These are phyloP conservation scores for Epinotia demarniana DNA, from an alignment of 2,888 invertebrate species.

Conservation along the genomic window DNA sequence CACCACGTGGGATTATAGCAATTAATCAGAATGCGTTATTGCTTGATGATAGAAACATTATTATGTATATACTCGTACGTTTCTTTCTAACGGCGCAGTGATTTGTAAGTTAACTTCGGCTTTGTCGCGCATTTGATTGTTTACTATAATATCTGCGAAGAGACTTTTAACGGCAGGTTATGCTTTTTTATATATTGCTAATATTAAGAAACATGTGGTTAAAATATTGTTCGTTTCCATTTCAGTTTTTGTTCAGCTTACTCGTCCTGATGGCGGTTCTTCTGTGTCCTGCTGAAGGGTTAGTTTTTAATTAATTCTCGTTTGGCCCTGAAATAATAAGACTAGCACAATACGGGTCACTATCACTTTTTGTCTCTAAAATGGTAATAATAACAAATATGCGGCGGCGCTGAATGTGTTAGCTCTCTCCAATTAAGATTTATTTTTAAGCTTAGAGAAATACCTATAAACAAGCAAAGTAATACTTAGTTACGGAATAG, in stretches of 20 bases:
- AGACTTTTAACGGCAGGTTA: neutral
- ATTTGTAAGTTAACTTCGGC: neutral
- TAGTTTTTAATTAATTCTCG: slow-evolving; percentile 49
- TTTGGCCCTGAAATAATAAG: neutral
- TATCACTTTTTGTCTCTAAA: neutral
- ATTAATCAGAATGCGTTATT: slow-evolving; percentile 9
- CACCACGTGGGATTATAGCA: slow-evolving; percentile 11
- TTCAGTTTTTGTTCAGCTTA: slow-evolving; percentile 65
- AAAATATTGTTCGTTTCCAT: slow-evolving; percentile 46
- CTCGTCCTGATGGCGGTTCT: slow-evolving; percentile 58
- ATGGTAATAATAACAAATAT: neutral
- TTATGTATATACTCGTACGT: neutral
- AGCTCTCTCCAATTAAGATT: neutral
- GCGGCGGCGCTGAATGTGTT: neutral
- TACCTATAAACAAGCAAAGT: neutral
- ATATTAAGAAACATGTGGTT: neutral
- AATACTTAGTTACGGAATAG: too few relatives aligned
- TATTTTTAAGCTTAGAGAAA: neutral
- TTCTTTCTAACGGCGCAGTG: neutral
- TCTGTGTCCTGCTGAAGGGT: slow-evolving; percentile 62
- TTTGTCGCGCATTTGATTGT: neutral
- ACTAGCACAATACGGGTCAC: too few relatives aligned
- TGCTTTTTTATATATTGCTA: neutral
- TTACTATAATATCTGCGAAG: neutral
- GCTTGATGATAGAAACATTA: neutral